These are phyloP conservation scores for Tapera naevia DNA, from an alignment of 2,797 vertebrate genomes.

Conservation along the genomic window DNA sequence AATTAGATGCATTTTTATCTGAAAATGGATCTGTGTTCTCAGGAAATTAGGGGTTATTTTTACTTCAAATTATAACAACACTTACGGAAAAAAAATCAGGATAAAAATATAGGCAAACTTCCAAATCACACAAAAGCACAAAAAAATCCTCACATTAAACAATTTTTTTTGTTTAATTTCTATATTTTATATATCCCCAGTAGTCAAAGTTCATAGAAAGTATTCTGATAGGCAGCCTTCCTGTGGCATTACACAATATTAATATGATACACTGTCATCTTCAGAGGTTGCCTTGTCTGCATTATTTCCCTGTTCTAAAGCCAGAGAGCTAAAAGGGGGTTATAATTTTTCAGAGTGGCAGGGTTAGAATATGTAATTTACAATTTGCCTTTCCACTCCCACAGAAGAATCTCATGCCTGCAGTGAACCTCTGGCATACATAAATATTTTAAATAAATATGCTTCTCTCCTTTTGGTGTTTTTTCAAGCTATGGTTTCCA, in stretches of 20 bases:
- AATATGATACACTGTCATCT: background rate
- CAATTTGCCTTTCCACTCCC: constrained; percentile 53
- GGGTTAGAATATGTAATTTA: constrained; percentile 62
- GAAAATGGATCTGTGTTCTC: background rate
- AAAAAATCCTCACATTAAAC: background rate
- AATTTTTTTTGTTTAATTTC: background rate
- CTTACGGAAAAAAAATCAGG: background rate
- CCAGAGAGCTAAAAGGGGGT: background rate
- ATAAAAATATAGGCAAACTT: fast-evolving
- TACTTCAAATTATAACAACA: background rate
- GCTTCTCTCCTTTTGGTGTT: background rate
- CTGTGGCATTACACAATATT: background rate
- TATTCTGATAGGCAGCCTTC: constrained; percentile 39
- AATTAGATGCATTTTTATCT: background rate
- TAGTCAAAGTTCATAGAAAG: background rate
- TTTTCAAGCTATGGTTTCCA: constrained; percentile 30
- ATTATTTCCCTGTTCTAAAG: constrained; percentile 33
- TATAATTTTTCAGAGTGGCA: constrained; percentile 57
- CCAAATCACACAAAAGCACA: background rate
- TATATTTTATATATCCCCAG: background rate
- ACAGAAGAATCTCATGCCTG: constrained; percentile 35
- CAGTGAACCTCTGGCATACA: constrained; percentile 21
- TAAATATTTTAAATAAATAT: constrained; percentile 57
- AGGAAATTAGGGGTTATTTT: background rate
- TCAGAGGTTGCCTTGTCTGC: constrained; percentile 31